Evolutionary conservation across 1,140 invertebrate genomes (phyloP), one percentile per base, ranked within the genome.

Genomic region (Dufourea novaeangliae): DNA sequence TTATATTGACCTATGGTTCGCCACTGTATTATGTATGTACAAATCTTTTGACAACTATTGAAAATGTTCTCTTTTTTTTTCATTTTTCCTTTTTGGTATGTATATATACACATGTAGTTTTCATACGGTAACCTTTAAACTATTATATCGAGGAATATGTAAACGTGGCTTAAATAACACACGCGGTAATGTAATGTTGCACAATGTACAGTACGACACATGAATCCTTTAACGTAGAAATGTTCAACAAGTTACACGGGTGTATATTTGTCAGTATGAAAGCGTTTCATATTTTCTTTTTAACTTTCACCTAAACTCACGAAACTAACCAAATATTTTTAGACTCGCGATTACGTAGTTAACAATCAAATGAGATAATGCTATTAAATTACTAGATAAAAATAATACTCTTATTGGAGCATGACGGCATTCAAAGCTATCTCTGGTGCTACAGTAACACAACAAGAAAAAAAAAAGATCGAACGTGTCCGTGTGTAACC

Each of bases 31-130:
- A 62, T 57, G 25, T 77, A 77, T 77, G 37, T 77, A 77, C 75
- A 77, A 77, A 71, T 77, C 27, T 50, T 71, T 46, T 25, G 44
- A 44, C 72, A 27, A 77, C 25, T 27, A 63, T 71, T 71, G 14
- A 39, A 39, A 61, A n/a, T n/a, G n/a, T n/a, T n/a, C n/a, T n/a
- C n/a, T n/a, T 27, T 61, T 46, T 75, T 59, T 68, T 57, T 68
- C 12, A 10, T 76, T 61, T 57, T 59, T 7, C 27, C 14, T 61
- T 54, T 39, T 64, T 64, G 27, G 68, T 77, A 77, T 71, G 44
- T 62, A 62, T 77, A 77, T 77, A 63, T 77, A 77, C 67, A 77
- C 56, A 39, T 63, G 68, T 77, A 77, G 67, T 57, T 34, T 71
- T 37, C 57, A 12, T 54, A 56, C 17, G 37, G 57, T 37, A 70